Conservation (phyloP, 1,140 invertebrate species). For the Sinella curviseta region DNA sequence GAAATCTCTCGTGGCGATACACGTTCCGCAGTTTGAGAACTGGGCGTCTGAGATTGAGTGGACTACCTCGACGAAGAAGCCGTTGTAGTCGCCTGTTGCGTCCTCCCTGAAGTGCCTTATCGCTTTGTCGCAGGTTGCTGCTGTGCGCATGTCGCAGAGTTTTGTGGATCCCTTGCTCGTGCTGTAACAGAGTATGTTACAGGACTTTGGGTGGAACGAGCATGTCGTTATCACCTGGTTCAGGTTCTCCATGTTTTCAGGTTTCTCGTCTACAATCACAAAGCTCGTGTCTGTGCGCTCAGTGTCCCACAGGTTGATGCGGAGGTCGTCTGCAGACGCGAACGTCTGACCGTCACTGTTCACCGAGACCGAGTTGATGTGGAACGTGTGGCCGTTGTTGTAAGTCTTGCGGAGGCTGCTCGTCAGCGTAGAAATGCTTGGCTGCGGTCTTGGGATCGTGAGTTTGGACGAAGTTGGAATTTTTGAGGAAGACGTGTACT, state of each 20-base stretch:
- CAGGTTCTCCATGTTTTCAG: neutral
- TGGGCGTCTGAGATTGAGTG: neutral
- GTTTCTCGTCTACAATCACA: constrained; percentile 7
- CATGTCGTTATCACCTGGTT: neutral
- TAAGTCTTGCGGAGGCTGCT: neutral
- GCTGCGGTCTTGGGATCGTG: neutral
- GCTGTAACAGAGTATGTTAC: neutral
- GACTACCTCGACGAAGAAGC: neutral
- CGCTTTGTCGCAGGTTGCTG: neutral
- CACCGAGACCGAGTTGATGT: constrained; percentile 3
- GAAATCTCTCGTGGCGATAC: neutral
- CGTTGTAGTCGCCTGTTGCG: neutral
- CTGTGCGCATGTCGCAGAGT: neutral
- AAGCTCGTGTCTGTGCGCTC: neutral
- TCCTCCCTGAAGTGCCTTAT: neutral
- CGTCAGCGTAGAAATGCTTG: neutral
- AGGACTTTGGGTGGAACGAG: neutral
- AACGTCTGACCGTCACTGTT: neutral
- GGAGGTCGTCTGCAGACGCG: neutral
- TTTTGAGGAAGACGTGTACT: neutral
- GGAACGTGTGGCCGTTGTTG: neutral
- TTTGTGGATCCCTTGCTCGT: neutral
- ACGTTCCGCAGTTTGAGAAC: neutral
- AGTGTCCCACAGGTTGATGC: neutral
- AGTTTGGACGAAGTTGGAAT: neutral